Conservation (phyloP, 2,888 invertebrate species). For the Gymnoscelis rufifasciata region DNA sequence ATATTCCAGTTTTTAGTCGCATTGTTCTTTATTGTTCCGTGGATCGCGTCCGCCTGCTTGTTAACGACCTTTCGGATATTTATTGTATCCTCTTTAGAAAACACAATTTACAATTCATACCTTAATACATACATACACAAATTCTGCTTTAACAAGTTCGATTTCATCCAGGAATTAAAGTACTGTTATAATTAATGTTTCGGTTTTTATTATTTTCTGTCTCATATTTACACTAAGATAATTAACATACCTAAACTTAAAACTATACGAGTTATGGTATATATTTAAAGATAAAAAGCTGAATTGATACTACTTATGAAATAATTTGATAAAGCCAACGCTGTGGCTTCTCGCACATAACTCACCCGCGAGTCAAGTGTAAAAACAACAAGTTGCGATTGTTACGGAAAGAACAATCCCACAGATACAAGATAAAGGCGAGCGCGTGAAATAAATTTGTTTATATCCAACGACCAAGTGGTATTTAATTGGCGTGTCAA, state of each 20-base stretch:
- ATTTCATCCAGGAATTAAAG: slow-evolving; percentile 16
- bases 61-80: slow-evolving; percentile 76
- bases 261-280: no score
- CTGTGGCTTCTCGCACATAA: slow-evolving; percentile 38
- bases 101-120: slow-evolving; percentile 70
- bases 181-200: slow-evolving; percentile 7
- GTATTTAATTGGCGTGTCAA: slow-evolving; percentile 66
- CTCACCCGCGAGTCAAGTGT: slow-evolving; percentile 50
- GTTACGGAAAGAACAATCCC: slow-evolving; percentile 65
- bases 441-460: slow-evolving; percentile 64
- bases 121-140: slow-evolving; percentile 27
- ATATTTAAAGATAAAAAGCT: no score
- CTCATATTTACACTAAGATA: no score
- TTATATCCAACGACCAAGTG: slow-evolving; percentile 55
- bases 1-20: slow-evolving; percentile 60
- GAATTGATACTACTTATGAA: slow-evolving; percentile 14
- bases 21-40: slow-evolving; percentile 72
- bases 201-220: no score
- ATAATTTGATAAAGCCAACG: slow-evolving; percentile 28
- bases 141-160: slow-evolving; percentile 23
- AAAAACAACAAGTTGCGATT: slow-evolving; percentile 56
- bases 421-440: slow-evolving; percentile 66
- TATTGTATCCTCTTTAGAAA: slow-evolving; percentile 75
- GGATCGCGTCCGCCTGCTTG: slow-evolving; percentile 61
- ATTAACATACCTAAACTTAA: no score